Conservation (phyloP, 2,888 invertebrate species). For the Ceriagrion tenellum region DNA sequence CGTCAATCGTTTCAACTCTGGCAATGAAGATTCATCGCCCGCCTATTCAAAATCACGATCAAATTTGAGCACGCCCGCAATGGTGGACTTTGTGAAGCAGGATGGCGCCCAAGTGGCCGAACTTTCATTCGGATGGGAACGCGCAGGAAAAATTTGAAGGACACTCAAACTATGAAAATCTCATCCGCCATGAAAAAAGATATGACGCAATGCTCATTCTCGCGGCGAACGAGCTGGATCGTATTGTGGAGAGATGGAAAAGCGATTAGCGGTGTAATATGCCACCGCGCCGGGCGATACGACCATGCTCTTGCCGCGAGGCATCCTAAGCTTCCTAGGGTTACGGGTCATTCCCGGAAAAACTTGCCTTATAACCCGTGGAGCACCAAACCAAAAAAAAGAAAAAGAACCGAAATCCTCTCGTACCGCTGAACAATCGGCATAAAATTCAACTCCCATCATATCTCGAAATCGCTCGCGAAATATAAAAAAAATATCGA, state of each 20-base stretch:
- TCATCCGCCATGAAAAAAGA: not conserved
- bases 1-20: too few species aligned
- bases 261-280: not conserved
- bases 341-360: not conserved
- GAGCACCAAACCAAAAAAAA: not conserved
- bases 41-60: too few species aligned
- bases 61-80: too few species aligned
- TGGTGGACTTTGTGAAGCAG: too few species aligned
- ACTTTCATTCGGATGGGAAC: not conserved
- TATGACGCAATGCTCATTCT: not conserved
- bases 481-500: not conserved
- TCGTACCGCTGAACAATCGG: not conserved
- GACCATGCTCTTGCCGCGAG: not conserved
- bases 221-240: not conserved
- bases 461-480: not conserved
- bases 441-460: slow-evolving; percentile 1
- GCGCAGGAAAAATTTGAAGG: not conserved
- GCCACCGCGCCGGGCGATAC: not conserved
- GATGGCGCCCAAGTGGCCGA: not conserved
- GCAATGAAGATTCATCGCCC: too few species aligned
- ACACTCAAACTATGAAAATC: not conserved
- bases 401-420: not conserved
- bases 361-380: slow-evolving; percentile 19
- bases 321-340: not conserved
- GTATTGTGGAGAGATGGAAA: not conserved